Evolutionary conservation across 2,888 invertebrate species (phyloP).

Genomic region (Tubulanus polymorphus): DNA sequence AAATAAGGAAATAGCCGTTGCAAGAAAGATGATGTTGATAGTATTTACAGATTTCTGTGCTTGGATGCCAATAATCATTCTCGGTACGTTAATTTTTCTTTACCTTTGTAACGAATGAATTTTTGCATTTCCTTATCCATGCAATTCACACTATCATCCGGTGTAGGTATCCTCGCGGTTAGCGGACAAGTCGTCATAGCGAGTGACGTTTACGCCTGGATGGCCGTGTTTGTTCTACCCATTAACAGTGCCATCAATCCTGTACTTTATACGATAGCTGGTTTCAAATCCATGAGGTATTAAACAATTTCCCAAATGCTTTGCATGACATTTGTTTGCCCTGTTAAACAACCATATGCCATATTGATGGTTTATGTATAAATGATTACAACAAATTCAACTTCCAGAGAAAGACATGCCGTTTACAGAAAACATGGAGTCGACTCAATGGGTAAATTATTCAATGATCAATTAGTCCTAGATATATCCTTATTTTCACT

Average conservation of each 20-base stretch:
- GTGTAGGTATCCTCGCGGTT: neutral
- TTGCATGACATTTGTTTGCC: too few relatives aligned
- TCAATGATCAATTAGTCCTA: too few relatives aligned
- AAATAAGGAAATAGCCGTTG: conserved; percentile 36
- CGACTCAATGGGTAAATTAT: too few relatives aligned
- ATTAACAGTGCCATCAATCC: neutral
- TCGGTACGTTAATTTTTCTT: neutral
- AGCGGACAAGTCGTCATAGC: neutral
- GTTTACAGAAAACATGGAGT: too few relatives aligned
- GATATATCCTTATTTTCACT: too few relatives aligned
- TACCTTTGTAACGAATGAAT: too few relatives aligned
- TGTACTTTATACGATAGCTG: neutral
- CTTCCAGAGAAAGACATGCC: too few relatives aligned
- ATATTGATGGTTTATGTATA: too few relatives aligned
- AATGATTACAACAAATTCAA: too few relatives aligned
- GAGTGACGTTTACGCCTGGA: conserved; percentile 1
- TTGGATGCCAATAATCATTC: conserved; percentile 33
- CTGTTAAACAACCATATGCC: too few relatives aligned
- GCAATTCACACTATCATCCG: neutral
- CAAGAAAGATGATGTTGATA: conserved; percentile 40
- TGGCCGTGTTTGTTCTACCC: neutral
- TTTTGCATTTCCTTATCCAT: too few relatives aligned
- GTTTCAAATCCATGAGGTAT: neutral
- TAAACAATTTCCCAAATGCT: too few relatives aligned
- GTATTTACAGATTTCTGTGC: conserved; percentile 41